Conservation (phyloP, 1,140 invertebrate genomes). For the Temnothorax longispinosus region DNA sequence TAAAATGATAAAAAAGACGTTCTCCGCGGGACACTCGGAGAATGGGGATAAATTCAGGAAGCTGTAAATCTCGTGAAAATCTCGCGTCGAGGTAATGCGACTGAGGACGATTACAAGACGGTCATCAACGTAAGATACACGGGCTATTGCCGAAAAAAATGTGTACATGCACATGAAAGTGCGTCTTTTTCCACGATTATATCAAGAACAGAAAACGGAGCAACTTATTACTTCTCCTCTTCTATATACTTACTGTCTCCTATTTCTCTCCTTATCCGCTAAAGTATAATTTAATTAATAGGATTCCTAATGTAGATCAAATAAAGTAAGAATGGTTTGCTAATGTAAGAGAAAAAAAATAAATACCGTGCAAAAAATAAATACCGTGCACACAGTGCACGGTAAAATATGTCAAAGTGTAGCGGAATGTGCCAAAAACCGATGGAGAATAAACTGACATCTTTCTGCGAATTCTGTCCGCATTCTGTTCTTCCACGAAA, state of each 20-base stretch:
- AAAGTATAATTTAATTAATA: constrained; percentile 38
- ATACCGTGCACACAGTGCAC: neutral
- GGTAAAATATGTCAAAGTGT: constrained; percentile 24
- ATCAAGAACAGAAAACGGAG: neutral
- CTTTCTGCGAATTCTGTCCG: neutral
- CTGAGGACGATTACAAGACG: constrained; percentile 2
- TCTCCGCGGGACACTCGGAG: constrained; percentile 36
- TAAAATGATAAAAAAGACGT: constrained; percentile 61
- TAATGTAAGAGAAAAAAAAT: neutral
- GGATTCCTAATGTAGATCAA: neutral
- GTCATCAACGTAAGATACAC: neutral
- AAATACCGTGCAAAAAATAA: constrained; percentile 20
- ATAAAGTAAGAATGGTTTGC: neutral
- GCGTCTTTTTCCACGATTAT: constrained; percentile 17
- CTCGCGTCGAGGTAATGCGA: constrained; percentile 20
- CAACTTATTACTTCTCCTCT: neutral
- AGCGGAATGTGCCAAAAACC: neutral
- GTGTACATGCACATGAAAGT: neutral
- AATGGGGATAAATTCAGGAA: constrained; percentile 65
- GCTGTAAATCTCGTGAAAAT: constrained; percentile 65
- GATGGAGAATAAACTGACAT: neutral
- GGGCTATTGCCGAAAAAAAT: neutral
- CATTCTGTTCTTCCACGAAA: constrained; percentile 2
- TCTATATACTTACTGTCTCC: neutral
- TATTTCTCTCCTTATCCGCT: neutral